These are phyloP conservation scores for Corella eumyota DNA, from an alignment of 23 tunicate genomes.

Conservation along the genomic window DNA sequence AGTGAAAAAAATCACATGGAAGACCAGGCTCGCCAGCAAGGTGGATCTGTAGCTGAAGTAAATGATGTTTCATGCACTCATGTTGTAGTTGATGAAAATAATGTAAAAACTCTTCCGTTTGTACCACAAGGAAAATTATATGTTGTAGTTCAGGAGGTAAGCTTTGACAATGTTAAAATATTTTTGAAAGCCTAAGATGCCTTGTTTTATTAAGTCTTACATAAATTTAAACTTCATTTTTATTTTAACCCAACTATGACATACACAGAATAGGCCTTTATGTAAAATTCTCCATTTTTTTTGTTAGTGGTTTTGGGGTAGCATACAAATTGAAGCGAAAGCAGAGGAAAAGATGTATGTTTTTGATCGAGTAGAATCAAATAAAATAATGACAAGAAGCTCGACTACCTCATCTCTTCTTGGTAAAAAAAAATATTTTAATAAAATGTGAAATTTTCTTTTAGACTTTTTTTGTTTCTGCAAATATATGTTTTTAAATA, in stretches of 20 bases:
- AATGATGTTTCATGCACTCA: slow-evolving; percentile 62
- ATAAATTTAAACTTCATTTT: too few species aligned
- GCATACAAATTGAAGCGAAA: slow-evolving; percentile 90
- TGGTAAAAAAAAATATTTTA: slow-evolving; percentile 19
- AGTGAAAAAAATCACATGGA: slow-evolving; percentile 63
- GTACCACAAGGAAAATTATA: slow-evolving; percentile 39
- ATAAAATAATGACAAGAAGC: slow-evolving; percentile 38
- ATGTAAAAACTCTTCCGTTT: slow-evolving; percentile 44
- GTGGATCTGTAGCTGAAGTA: slow-evolving; percentile 33
- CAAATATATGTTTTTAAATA: background rate
- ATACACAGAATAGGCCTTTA: too few species aligned
- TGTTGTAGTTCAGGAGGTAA: slow-evolving; percentile 64
- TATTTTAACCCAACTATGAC: too few species aligned
- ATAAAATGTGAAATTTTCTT: background rate
- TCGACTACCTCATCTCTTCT: slow-evolving; percentile 75
- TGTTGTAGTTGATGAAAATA: slow-evolving; percentile 57
- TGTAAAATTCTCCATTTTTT: too few species aligned
- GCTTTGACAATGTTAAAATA: too few species aligned
- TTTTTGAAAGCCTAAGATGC: too few species aligned
- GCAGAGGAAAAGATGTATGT: slow-evolving; percentile 80
- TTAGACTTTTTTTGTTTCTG: background rate
- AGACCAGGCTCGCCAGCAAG: slow-evolving; percentile 73
- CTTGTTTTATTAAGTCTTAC: too few species aligned
- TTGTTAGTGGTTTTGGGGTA: slow-evolving; percentile 96
- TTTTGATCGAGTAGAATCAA: slow-evolving; percentile 40